Base-by-base conservation (phyloP, 2,797 vertebrate genomes). In the Dallia pectoralis region DNA sequence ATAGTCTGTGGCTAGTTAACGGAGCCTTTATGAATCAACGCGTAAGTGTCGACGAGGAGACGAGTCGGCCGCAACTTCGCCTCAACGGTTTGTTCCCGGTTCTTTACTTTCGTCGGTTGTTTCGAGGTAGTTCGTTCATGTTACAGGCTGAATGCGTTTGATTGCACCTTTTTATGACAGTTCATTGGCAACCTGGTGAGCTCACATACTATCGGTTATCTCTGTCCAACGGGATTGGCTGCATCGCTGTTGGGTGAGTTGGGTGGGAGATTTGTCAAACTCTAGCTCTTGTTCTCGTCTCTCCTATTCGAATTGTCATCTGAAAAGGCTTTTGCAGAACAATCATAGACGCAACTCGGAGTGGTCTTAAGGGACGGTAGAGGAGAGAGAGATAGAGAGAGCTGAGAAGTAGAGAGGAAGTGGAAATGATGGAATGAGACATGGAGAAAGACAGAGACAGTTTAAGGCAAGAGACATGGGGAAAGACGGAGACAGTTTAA, bases 271-370 rank as follows among this genome's bases (percentile, higher is more conserved):
- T 18, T 1, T 22, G n/a, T 25, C 53, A 22, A 25, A 59, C 4
- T 59, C 53, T 25, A 59, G 22, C 22, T 25, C 22, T 12, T 59
- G n/a, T 7, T 53, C 51, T 29, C 59, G 2, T 62, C 59, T 62
- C 59, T 62, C n/a, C 27, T 63, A 82, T 85, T 74, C 69, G 19
- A 33, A 67, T 44, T 86, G 87, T 82, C 86, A 87, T 77, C 78
- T 49, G 63, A 62, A 72, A 25, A 56, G 40, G 74, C 84, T 86
- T 86, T 89, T 88, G 88, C 85, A 89, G 86, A 82, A 86, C 83
- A 87, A 89, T 91, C 88, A 90, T 89, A 89, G 84, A 85, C 82
- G 79, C 65, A 68, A 72, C 27, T 73, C 86, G 90, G 87, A 91
- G 89, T 86, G 88, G 84, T 86, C 80, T 19, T 16, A 47, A 47